Conservation (phyloP, 2,797 vertebrate genomes). For the Hafferia zeledoni region DNA sequence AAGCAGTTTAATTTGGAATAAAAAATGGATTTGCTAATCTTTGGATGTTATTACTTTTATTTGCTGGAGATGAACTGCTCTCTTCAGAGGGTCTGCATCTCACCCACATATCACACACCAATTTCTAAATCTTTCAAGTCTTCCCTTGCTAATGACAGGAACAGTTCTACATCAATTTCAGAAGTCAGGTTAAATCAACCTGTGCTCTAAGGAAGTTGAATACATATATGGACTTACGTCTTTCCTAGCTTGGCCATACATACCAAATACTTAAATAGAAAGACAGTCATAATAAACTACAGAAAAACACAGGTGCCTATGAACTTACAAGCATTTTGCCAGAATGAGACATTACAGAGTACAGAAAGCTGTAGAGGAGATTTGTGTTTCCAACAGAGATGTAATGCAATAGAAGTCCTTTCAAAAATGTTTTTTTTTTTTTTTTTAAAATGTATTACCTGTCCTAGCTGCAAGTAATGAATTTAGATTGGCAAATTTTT, state of each 20-base stretch:
- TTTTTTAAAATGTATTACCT: background rate
- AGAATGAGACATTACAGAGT: background rate
- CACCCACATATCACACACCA: background rate
- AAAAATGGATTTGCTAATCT: background rate
- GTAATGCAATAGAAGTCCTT: background rate
- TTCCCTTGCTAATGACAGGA: background rate
- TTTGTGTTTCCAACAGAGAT: background rate
- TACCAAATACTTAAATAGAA: background rate
- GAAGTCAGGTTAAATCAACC: background rate
- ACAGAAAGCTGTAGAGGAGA: background rate
- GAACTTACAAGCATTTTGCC: background rate
- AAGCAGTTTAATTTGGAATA: background rate
- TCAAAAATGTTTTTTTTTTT: background rate
- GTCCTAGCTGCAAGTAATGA: background rate
- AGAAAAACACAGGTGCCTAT: background rate
- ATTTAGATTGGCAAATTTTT: background rate
- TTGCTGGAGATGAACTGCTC: background rate
- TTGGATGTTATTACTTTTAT: background rate
- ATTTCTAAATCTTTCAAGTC: background rate
- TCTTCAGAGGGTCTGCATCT: background rate
- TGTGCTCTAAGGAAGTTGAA: background rate
- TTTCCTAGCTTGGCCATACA: background rate
- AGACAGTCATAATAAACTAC: background rate
- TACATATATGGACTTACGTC: background rate
- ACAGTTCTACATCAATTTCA: background rate